Base-by-base conservation (phyloP, 2,797 vertebrate species). In the Poecilia wingei region DNA sequence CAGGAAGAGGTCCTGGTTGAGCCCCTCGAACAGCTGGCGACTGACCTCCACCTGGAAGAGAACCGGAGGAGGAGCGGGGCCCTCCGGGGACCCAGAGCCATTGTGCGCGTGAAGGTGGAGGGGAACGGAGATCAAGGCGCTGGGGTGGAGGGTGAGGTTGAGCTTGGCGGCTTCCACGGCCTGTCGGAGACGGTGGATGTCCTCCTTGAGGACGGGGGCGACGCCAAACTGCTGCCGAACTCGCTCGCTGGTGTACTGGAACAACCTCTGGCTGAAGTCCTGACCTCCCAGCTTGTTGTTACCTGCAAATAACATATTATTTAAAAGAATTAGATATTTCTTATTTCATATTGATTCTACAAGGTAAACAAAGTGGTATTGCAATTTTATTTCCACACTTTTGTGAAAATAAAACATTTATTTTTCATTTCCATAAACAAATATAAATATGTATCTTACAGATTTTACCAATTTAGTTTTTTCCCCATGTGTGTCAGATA, bases 231-330 rank as follows among this genome's bases (percentile, higher is more conserved):
- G 94, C 78, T 96, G 94, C 4, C 46, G 92, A 16, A 98, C 96
- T 71, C 92, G 93, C 78, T 97, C 95, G 4, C 95, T 96, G 3
- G 96, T 92, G 83, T 97, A 95, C 90, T 97, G 97, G 82, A 99
- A 94, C 89, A 99, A 82, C 80, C 98, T 94, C 91, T 99, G 98
- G 89, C 97, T 99, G 94, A 99, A 99, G 92, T 99, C 98, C 78
- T 99, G 98, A 53, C 98, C 98, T 78, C 98, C 98, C 20, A 99
- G 95, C 88, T 99, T 97, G 92, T 98, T 99, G 87, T 99, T 99
- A 36, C 96, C 96, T 96, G 47, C 16, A 36, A 46, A 70, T n/a
- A n/a, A 33, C 20, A 41, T 31, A 3, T n/a, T 41, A n/a, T 68
- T 16, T 22, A 3, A 68, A 31, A 31, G 31, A 31, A 31, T 31